phyloP scores from a whole-genome alignment of 2,888 invertebrate species.

The Cheilosia vulpina region DNA sequence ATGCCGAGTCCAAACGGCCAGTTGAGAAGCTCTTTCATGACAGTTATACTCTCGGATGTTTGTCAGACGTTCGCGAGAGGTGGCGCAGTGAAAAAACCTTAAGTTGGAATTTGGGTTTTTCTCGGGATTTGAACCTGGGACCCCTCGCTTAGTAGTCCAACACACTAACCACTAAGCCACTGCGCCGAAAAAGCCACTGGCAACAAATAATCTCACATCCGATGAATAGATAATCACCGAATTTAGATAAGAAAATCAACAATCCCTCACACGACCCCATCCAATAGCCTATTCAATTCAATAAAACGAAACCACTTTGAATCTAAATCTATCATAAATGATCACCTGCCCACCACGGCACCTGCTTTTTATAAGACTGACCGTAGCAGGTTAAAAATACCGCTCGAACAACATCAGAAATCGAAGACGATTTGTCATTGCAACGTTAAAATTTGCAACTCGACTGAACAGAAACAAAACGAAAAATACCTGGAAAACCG shows the following conservation, averaged over 20 bases:
- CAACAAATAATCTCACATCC: too few relatives aligned
- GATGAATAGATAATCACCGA: too few relatives aligned
- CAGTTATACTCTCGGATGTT: too few relatives aligned
- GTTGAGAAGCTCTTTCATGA: too few relatives aligned
- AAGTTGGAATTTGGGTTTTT: too few relatives aligned
- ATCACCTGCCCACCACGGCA: slow-evolving; percentile 14
- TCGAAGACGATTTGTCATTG: slow-evolving; percentile 65
- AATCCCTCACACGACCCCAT: background rate
- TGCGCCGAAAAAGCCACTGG: too few relatives aligned
- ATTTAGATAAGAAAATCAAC: background rate
- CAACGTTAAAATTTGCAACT: slow-evolving; percentile 30
- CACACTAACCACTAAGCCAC: too few relatives aligned
- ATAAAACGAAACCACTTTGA: background rate
- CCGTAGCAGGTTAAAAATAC: background rate
- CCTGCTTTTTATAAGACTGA: background rate
- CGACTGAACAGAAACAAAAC: slow-evolving; percentile 15
- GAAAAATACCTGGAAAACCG: background rate
- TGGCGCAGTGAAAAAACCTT: too few relatives aligned
- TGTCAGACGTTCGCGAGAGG: too few relatives aligned
- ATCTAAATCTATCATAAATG: slow-evolving; percentile 3
- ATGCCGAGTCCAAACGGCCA: too few relatives aligned
- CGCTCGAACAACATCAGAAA: slow-evolving; percentile 3
- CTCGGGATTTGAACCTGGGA: too few relatives aligned
- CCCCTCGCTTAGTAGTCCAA: too few relatives aligned
- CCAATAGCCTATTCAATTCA: background rate